Evolutionary conservation across 2,113 vertebrate genomes (phyloP), one percentile per base, ranked within the genome.

Genomic region (Plecturocebus donacophilus): DNA sequence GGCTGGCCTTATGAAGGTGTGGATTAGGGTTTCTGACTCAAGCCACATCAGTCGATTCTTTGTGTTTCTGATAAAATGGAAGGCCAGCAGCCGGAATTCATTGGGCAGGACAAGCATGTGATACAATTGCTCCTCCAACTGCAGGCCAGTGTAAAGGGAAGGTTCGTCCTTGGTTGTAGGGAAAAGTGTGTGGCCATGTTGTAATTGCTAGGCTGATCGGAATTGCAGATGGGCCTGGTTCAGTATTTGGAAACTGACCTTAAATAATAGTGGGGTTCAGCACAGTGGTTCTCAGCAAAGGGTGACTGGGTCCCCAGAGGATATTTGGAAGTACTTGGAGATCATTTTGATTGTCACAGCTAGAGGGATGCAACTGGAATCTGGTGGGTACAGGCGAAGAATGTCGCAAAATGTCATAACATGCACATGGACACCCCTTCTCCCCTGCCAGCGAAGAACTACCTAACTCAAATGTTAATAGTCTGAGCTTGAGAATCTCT

Each of bases 161-260:
- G 61, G 52, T 21, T 49, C 86, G 30, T 49, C 14, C 9, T 11
- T 10, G 27, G 35, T 42, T 79, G 3, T 0, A 40, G 73, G 45
- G 71, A 19, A 40, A 40, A 54, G n/a, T 13, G 1, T 20, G 27
- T 1, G 20, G 6, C 42, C 6, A 2, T 0, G 1, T 38, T 12
- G 1, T 16, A 30, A 14, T 20, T n/a, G 47, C 38, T 27, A 40
- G 11, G 49, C n/a, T 14, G 21, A 32, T 0, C 7, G 21, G 64
- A 27, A 40, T 45, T 27, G n/a, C 10, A 42, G 52, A n/a, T 40
- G 20, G 11, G 25, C 11, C 4, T 52, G 40, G 42, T 40, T 23
- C n/a, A 25, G 70, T 42, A 58, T 14, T 49, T 14, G 54, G 40
- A 71, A 40, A 70, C 3, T 40, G 82, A 54, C 9, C 1, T 16